Percentiles rank a stretch among this genome's conserved stretches.
Evolutionary conservation across 2,797 vertebrate species (phyloP).

Genomic region (Delichon dasypus): DNA sequence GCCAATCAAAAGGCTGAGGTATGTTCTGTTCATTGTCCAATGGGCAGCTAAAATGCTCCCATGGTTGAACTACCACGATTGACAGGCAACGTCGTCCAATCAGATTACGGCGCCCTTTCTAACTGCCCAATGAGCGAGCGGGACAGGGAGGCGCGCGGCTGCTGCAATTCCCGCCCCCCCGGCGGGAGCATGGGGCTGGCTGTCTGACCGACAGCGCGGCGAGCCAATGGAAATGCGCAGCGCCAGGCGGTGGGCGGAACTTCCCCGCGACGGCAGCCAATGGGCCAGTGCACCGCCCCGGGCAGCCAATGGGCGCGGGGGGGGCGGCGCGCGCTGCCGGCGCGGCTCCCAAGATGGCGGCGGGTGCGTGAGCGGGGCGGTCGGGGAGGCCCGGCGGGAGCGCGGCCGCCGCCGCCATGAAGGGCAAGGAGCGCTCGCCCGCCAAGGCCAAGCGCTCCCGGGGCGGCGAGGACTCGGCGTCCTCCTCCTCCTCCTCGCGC

Average conservation of each 20-base stretch:
- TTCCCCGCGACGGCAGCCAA: neutral
- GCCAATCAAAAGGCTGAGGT: neutral
- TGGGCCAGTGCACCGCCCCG: neutral
- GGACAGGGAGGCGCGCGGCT: neutral
- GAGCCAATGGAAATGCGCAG: rapidly evolving
- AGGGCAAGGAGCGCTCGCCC: constrained; percentile 95
- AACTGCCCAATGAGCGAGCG: neutral
- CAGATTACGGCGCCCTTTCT: neutral
- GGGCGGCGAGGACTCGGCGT: constrained; percentile 83
- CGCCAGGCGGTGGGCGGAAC: rapidly evolving
- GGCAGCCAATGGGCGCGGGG: constrained; percentile 9
- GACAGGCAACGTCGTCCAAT: neutral
- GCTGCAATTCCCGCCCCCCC: neutral
- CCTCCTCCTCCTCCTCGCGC: constrained; percentile 61
- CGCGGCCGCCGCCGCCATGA: constrained; percentile 79
- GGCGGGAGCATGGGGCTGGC: neutral
- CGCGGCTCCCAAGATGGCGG: constrained; percentile 79
- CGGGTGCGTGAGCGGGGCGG: constrained; percentile 73
- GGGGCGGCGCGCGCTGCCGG: constrained; percentile 44
- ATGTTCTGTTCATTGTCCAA: neutral
- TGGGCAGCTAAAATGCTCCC: neutral
- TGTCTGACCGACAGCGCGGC: neutral
- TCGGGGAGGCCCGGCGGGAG: constrained; percentile 57
- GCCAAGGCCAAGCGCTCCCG: constrained; percentile 93
- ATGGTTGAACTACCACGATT: neutral